Evolutionary conservation across 2,888 invertebrate genomes (phyloP), one percentile per base, ranked within the genome.

Genomic region (Metallyticus violacea): DNA sequence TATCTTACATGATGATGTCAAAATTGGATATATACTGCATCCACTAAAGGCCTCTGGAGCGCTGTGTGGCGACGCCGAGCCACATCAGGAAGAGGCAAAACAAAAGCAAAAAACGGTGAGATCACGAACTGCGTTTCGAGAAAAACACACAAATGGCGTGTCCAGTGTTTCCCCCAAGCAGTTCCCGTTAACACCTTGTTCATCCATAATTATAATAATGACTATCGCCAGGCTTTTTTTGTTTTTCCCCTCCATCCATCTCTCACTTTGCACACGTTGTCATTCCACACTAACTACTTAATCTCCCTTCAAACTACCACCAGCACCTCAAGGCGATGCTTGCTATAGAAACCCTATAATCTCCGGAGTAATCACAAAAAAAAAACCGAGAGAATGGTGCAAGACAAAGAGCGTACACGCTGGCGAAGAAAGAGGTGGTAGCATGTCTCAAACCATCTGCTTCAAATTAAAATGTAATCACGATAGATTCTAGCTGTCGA

Each of bases 311-410:
- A 62, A 62, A 62, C 40, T 62, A 62, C 40, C 82, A 82, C 22
- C 40, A 6, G 62, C 27, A 62, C 82, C 82, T 26, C 28, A 76
- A 76, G 82, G 82, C 82, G 26, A 62, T 62, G 15, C 15, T 40
- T 82, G 76, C 62, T 76, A 82, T 76, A 76, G 76, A 82, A 81
- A 82, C 76, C 82, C 82, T 82, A 82, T 82, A 82, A 82, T 82
- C 82, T 82, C 15, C 25, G 7, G 82, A 76, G 26, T 76, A 82
- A n/a, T 27, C 40, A 27, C 82, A 82, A 82, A 82, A 82, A n/a
- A n/a, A 82, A 26, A 29, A 30, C 6, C 29, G 26, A 82, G 40
- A 62, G 76, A 26, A 76, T 25, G n/a, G 26, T 62, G 40, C 40
- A 62, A 62, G 40, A 62, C 40, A 62, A 62, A 62, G 40, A 62